phyloP scores from a whole-genome alignment of 2,797 vertebrate species.

The Enteromius viviparus region DNA sequence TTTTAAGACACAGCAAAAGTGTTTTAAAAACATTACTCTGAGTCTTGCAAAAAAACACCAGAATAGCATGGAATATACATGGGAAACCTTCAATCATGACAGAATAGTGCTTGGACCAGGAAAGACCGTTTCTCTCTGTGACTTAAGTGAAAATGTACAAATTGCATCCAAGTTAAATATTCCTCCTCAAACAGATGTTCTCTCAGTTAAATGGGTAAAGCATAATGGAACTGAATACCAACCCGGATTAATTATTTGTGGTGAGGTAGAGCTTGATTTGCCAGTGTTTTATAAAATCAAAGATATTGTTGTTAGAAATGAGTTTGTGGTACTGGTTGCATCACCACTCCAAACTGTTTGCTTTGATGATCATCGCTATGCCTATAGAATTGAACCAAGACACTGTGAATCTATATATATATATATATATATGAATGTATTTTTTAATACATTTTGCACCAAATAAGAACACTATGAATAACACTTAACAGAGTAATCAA shows the following conservation, averaged over 20 bases:
- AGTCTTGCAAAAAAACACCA: neutral
- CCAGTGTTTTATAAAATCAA: neutral
- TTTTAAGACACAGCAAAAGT: neutral
- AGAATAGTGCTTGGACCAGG: constrained; percentile 23
- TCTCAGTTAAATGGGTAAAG: constrained; percentile 24
- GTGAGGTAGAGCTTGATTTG: constrained; percentile 37
- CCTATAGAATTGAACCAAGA: neutral
- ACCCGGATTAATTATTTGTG: constrained; percentile 15
- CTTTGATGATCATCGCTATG: neutral
- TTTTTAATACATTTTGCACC: neutral
- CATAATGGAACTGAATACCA: constrained; percentile 25
- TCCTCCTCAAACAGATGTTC: neutral
- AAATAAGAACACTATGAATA: neutral
- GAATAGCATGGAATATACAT: neutral
- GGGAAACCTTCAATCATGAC: neutral
- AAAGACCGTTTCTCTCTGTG: constrained; percentile 6
- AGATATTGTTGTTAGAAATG: constrained; percentile 8
- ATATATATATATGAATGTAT: neutral
- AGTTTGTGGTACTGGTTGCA: neutral
- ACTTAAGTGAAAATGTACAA: neutral
- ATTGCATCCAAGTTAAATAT: constrained; percentile 25
- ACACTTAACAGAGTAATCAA: neutral
- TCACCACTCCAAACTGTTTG: neutral
- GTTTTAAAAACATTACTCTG: neutral
- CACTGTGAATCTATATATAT: neutral